Percentiles rank a stretch among this genome's conserved stretches.
Conservation (phyloP, 2,113 vertebrate genomes). For the Australoheros scitulus region DNA sequence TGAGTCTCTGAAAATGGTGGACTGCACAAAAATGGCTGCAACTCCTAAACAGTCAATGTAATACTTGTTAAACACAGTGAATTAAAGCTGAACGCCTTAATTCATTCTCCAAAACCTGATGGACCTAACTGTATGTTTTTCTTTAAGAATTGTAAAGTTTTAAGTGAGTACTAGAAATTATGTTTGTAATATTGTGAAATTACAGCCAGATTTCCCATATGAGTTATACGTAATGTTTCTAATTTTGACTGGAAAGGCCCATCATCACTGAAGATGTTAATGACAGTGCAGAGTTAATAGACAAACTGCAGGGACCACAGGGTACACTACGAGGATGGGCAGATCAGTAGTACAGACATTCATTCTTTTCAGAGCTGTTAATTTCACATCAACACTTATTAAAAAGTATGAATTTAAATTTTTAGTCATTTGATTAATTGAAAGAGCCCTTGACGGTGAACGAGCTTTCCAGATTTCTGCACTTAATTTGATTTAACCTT, state of each 20-base stretch:
- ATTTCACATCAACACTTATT: neutral
- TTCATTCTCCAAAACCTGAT: too few species aligned
- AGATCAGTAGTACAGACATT: neutral
- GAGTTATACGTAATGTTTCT: too few species aligned
- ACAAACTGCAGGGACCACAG: neutral
- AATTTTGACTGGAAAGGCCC: neutral
- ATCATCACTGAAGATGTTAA: neutral
- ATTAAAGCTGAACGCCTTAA: too few species aligned
- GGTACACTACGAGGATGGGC: neutral
- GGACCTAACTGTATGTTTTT: neutral
- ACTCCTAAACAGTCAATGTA: too few species aligned
- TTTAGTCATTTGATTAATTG: neutral
- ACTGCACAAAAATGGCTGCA: too few species aligned
- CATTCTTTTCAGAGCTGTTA: neutral
- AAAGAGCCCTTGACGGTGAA: neutral
- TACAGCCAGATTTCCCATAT: neutral
- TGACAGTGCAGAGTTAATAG: neutral
- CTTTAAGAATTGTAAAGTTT: neutral
- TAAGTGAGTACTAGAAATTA: neutral
- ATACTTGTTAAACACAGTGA: too few species aligned
- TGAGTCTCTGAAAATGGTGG: too few species aligned
- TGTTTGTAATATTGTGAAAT: neutral
- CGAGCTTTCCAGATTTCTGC: neutral
- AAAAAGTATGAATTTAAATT: neutral
- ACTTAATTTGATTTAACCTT: too few species aligned